Percentiles rank a stretch among this genome's conserved stretches.
Evolutionary conservation across 2,888 invertebrate genomes (phyloP).

Genomic region (Mimumesa dahlbomi): DNA sequence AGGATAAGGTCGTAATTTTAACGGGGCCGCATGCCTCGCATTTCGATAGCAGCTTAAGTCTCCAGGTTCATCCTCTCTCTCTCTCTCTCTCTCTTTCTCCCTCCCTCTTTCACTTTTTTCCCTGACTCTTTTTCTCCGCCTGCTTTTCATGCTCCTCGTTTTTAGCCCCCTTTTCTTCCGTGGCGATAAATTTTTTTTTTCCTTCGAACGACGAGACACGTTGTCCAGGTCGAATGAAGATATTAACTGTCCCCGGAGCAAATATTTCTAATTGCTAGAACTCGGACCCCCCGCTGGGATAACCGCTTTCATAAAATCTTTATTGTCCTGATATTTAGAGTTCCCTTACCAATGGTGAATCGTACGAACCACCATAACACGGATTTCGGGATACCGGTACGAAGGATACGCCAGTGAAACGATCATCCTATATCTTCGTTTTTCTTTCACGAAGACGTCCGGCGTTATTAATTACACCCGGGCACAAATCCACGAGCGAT

Average conservation of each 20-base stretch:
- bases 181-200: conserved; percentile 63
- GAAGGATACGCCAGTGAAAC: conserved; percentile 10
- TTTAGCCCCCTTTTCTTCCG: conserved; percentile 4
- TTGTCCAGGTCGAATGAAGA: conserved; percentile 66
- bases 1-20: conserved; percentile 69
- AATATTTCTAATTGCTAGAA: conserved; percentile 76
- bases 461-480: conserved; percentile 32
- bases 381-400: conserved; percentile 30
- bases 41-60: conserved; percentile 58
- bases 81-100: not conserved
- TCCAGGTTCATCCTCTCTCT: not conserved
- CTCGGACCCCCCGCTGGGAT: conserved; percentile 20
- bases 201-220: conserved; percentile 18
- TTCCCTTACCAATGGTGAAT: conserved; percentile 51
- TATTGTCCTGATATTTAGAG: conserved; percentile 66
- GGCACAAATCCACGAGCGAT: conserved; percentile 10
- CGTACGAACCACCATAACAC: conserved; percentile 51
- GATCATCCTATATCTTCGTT: conserved; percentile 16
- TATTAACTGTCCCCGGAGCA: conserved; percentile 69
- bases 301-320: conserved; percentile 72
- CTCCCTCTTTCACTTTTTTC: conserved; percentile 2
- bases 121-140: too few relatives aligned
- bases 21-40: conserved; percentile 59
- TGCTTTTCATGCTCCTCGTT: not conserved
- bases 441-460: conserved; percentile 15